Base-by-base conservation (phyloP, 2,797 vertebrate species). In the Rhinophrynus dorsalis region DNA sequence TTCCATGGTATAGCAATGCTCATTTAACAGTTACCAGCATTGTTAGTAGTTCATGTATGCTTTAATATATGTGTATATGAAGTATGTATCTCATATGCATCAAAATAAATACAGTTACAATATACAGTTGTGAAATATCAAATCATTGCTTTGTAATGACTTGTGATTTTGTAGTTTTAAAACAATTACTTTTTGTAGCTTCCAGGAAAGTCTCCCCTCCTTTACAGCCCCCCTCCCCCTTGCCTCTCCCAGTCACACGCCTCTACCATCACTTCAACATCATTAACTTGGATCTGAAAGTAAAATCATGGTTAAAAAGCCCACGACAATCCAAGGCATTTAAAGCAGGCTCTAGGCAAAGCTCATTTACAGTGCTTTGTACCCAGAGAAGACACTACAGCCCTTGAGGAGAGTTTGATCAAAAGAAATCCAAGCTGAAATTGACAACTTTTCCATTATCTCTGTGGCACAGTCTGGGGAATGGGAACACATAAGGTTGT, bases 291-390 rank as follows among this genome's bases (percentile, higher is more conserved):
- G 65, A 47, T 65, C 58, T 45, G 50, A 66, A 73, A 60, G 45
- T 45, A 56, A 59, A 67, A 54, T 68, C 47, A 35, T 64, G 56
- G 50, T 45, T 26, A 47, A 13, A 37, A 76, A 68, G 24, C 77
- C 77, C 76, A 55, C 72, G 52, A 52, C n/a, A 4, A 30, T 45
- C 3, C 26, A 62, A 68, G 37, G 6, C 76, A 76, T 71, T 73
- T 73, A 80, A 75, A 71, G 26, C 55, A 58, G 56, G 44, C 21
- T 47, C 42, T 24, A 62, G 21, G 20, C 30, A 55, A 23, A 51
- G 29, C 13, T 10, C 32, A 30, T 40, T 30, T 42, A 20, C 56
- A 45, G 18, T 42, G 24, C 27, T 44, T 61, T 62, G 56, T 54
- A 51, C 23, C 67, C 21, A 52, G 37, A 40, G 58, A 18, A 7